Evolutionary conservation across 2,797 vertebrate species (phyloP).

Genomic region (Manis crassicaudata): DNA sequence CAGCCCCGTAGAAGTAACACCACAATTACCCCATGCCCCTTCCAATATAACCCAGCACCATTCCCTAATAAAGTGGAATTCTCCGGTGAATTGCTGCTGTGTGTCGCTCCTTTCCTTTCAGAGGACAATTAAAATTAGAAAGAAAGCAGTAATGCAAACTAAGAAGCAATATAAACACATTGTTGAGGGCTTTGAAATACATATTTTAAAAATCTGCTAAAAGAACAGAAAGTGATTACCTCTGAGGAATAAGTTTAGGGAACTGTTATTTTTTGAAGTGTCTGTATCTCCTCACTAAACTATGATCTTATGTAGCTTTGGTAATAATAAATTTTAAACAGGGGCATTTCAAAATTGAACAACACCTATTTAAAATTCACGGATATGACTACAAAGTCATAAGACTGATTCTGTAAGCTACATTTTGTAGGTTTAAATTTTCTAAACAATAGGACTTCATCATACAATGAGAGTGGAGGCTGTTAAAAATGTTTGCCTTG

Average conservation of each 20-base stretch:
- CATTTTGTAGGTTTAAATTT: conserved; percentile 42
- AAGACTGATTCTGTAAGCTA: conserved; percentile 42
- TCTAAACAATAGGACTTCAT: conserved; percentile 58
- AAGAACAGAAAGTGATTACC: background rate
- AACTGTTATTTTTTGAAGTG: conserved; percentile 27
- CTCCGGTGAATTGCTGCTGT: too few relatives aligned
- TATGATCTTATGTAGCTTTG: conserved; percentile 16
- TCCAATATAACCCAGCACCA: too few relatives aligned
- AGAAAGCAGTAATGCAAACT: background rate
- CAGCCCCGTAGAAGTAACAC: too few relatives aligned
- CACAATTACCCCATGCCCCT: too few relatives aligned
- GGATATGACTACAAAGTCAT: background rate
- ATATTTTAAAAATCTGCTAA: background rate
- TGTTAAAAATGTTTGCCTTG: conserved; percentile 69
- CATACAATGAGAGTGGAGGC: conserved; percentile 9
- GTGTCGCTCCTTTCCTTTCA: too few relatives aligned
- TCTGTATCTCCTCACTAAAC: conserved; percentile 15
- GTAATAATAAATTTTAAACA: background rate
- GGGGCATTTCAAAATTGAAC: conserved; percentile 25
- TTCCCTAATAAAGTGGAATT: too few relatives aligned
- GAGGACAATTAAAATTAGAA: background rate
- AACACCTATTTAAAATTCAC: conserved; percentile 51
- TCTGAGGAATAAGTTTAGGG: background rate
- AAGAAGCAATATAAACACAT: background rate
- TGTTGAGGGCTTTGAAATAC: background rate